These are phyloP conservation scores for Canis aureus DNA, from an alignment of 2,113 vertebrate species.

Conservation along the genomic window DNA sequence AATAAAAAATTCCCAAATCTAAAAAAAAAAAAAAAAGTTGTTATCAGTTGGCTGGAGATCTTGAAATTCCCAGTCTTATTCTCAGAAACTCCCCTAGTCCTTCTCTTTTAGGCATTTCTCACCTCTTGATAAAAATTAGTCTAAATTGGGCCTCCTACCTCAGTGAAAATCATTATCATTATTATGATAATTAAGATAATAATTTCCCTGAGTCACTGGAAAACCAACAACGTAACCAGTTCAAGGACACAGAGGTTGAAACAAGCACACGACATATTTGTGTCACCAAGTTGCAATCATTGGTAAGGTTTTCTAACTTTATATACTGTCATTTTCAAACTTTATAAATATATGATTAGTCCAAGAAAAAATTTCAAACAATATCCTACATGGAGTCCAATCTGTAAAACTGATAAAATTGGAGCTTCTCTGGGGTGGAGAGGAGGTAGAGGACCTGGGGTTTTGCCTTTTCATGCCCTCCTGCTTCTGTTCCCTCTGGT, in stretches of 20 bases:
- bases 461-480: background rate
- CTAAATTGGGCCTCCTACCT: slow-evolving; percentile 1
- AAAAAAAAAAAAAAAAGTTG: too few relatives aligned
- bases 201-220: background rate
- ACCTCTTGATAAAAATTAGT: slow-evolving; percentile 36
- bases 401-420: background rate
- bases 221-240: background rate
- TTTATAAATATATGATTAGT: background rate
- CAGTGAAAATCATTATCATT: slow-evolving; percentile 43
- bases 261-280: background rate
- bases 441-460: background rate
- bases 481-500: accelerated
- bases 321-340: background rate
- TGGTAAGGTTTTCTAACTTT: background rate
- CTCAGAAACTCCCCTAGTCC: background rate
- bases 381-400: background rate
- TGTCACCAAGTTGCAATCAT: background rate
- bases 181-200: slow-evolving; percentile 20
- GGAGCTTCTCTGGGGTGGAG: background rate
- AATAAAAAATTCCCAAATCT: too few relatives aligned
- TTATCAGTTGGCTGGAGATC: background rate
- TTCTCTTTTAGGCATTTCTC: slow-evolving; percentile 26
- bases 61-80: background rate
- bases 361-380: background rate
- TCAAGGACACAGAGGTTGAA: slow-evolving; percentile 31